Base-by-base conservation (phyloP, 2,113 vertebrate genomes). In the Anguilla rostrata region DNA sequence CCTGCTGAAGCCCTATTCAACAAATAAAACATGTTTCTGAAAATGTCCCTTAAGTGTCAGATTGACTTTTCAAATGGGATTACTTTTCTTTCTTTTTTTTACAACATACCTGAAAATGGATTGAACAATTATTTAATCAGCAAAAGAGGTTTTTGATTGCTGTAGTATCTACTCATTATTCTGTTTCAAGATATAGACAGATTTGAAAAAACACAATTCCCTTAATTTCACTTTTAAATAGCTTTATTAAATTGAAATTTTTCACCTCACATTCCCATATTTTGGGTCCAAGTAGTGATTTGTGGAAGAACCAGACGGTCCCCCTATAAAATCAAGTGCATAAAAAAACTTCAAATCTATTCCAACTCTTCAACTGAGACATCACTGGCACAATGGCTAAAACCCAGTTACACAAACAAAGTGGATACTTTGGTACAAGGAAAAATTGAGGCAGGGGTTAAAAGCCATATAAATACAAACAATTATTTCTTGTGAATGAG, bases 301-400 rank as follows among this genome's bases (percentile, higher is more conserved):
- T 66, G 29, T 2, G 39, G 39, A 71, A 84, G 5, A 86, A 39
- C 71, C 56, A 60, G 66, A 79, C 49, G 39, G 63, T 81, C 78
- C n/a, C 84, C 84, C 0, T 18, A 39, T 87, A 86, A 90, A 88
- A 90, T 75, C 26, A 88, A 89, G 83, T 86, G 81, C 41, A 84
- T 81, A 78, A 43, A 39, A 39, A 0, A 11, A 29, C 14, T 75
- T 18, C 22, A 26, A 80, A 53, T 84, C 39, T 78, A 81, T 75
- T 57, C 80, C 39, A 15, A 85, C 29, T 80, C 41, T 26, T 71
- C 83, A 82, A 80, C 43, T 84, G 83, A 82, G 56, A 84, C 29
- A 84, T 39, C 26, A 92, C 89, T 93, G 90, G 91, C 93, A 92
- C 87, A 92, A 75, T 93, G 91, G 92, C 26, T 26, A 91, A 88